Percentiles rank a stretch among this genome's conserved stretches.
These are phyloP conservation scores for Holocentrus rufus DNA, from an alignment of 2,797 vertebrate genomes.

Conservation along the genomic window DNA sequence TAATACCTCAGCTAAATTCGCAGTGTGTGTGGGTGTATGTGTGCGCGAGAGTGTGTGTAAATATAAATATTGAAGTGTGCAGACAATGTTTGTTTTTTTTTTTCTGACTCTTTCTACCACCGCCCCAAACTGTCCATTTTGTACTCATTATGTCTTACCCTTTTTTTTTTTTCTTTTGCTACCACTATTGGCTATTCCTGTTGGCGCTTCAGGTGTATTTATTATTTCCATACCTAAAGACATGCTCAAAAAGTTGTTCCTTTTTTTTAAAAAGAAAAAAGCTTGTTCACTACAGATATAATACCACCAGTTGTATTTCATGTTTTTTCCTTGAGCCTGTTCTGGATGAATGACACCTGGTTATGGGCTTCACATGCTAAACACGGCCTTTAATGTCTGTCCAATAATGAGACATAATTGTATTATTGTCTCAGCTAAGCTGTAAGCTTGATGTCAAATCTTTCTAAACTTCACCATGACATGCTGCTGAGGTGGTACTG, in stretches of 20 bases:
- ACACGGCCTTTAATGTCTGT: slow-evolving; percentile 47
- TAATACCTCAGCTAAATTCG: slow-evolving; percentile 75
- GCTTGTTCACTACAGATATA: slow-evolving; percentile 37
- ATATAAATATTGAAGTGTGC: slow-evolving; percentile 82
- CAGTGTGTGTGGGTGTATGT: slow-evolving; percentile 49
- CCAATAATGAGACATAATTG: slow-evolving; percentile 23
- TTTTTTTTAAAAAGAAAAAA: slow-evolving; percentile 46
- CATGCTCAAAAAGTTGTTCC: slow-evolving; percentile 37
- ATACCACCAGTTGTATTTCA: slow-evolving; percentile 34
- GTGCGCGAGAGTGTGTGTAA: slow-evolving; percentile 63
- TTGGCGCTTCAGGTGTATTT: slow-evolving; percentile 48
- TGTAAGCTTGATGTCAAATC: slow-evolving; percentile 37
- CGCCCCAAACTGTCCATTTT: slow-evolving; percentile 67
- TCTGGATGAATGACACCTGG: slow-evolving; percentile 43
- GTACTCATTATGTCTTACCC: slow-evolving; percentile 51
- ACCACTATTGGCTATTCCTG: slow-evolving; percentile 43
- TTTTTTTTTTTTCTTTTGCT: slow-evolving; percentile 51
- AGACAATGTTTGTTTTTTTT: slow-evolving; percentile 71
- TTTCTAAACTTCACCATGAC: slow-evolving; percentile 42
- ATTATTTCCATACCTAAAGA: slow-evolving; percentile 58
- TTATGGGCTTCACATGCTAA: slow-evolving; percentile 50
- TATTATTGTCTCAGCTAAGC: slow-evolving; percentile 31
- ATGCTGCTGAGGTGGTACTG: slow-evolving; percentile 75
- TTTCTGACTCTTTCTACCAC: slow-evolving; percentile 67
- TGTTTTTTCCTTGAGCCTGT: slow-evolving; percentile 25